A percentile compares a stretch with the other conserved stretches of the same genome.
Conservation (phyloP, 2,113 vertebrate species). For the Lepus timidus region DNA sequence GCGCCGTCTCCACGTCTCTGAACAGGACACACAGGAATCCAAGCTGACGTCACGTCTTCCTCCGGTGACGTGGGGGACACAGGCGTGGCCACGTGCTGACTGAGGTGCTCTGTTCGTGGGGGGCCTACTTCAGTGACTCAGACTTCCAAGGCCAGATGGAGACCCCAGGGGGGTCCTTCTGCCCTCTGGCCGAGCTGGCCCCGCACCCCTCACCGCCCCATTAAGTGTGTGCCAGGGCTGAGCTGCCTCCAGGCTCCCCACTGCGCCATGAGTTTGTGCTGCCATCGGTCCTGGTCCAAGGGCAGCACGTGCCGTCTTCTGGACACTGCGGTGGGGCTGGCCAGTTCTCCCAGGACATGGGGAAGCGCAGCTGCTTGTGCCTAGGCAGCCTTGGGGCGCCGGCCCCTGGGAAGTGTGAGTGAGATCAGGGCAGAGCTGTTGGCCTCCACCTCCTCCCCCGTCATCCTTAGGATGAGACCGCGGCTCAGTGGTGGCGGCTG, state of each 20-base stretch:
- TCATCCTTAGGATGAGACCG: conserved; percentile 12
- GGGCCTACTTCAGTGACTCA: conserved; percentile 39
- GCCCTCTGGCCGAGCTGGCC: not conserved
- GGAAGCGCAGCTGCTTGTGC: conserved; percentile 57
- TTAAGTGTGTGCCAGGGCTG: conserved; percentile 50
- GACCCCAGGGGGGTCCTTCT: not conserved
- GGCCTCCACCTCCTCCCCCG: not conserved
- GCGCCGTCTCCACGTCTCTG: not conserved
- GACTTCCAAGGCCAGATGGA: conserved; percentile 18
- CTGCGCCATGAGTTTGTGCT: not conserved
- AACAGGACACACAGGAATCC: conserved; percentile 41
- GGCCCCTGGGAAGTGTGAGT: conserved; percentile 38
- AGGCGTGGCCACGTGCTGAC: not conserved
- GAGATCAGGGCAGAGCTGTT: conserved; percentile 20
- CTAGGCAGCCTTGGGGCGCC: conserved; percentile 7
- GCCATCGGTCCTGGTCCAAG: not conserved
- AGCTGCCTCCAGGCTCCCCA: not conserved
- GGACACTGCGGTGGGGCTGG: conserved; percentile 64
- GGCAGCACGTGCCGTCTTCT: conserved; percentile 53
- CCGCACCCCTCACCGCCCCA: not conserved
- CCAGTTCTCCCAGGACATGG: not conserved
- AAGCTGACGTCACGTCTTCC: not conserved
- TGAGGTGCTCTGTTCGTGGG: conserved; percentile 54
- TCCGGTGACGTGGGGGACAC: not conserved
- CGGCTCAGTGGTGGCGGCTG: conserved; percentile 54